A percentile compares a stretch with the other conserved stretches of the same genome.
phyloP scores from a whole-genome alignment of 1,140 invertebrate species.

The Parasteatoda tepidariorum region DNA sequence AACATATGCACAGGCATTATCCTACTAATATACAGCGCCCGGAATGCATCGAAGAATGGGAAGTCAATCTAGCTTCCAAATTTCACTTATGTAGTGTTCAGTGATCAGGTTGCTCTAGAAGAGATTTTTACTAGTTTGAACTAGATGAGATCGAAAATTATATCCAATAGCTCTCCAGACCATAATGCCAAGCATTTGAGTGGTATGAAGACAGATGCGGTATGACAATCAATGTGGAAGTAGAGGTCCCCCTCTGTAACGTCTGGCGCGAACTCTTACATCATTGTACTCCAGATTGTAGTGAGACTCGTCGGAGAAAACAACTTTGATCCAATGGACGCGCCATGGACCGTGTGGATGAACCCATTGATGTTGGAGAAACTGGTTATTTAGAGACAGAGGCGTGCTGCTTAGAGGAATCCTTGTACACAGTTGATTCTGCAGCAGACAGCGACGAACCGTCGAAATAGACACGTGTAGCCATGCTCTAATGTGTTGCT shows the following conservation, averaged over 20 bases:
- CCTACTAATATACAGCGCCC: not conserved
- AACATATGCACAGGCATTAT: not conserved
- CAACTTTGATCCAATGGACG: not conserved
- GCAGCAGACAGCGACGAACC: no score
- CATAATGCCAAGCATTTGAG: not conserved
- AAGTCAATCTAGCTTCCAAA: not conserved
- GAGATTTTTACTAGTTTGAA: not conserved
- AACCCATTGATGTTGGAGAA: not conserved
- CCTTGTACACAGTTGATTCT: not conserved
- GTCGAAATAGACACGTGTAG: not conserved
- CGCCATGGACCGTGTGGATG: not conserved
- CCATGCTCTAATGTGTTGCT: not conserved
- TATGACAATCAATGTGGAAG: no score
- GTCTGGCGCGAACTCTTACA: not conserved
- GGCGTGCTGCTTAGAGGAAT: not conserved
- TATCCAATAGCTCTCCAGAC: not conserved
- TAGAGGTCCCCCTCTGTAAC: no score
- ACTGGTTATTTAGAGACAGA: not conserved
- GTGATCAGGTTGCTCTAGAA: not conserved
- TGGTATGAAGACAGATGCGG: no score
- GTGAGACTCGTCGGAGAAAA: not conserved
- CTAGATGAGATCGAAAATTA: not conserved
- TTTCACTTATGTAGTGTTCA: not conserved
- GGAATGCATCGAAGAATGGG: not conserved
- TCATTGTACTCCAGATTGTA: constrained; percentile 3